Evolutionary conservation across 2,113 vertebrate genomes (phyloP).

Genomic region (Cricetomys ansorgei): DNA sequence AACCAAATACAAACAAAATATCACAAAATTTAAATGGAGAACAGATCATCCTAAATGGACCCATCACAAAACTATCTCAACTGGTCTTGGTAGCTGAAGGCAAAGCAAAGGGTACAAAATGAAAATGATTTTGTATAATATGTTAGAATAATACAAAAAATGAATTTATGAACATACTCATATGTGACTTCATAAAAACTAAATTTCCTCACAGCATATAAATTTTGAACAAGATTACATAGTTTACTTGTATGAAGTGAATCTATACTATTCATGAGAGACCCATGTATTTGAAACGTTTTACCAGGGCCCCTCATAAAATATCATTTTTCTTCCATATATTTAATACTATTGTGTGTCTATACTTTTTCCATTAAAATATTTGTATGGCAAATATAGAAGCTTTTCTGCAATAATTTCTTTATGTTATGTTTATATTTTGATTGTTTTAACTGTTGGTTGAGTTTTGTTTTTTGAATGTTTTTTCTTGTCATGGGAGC

Average conservation of each 20-base stretch:
- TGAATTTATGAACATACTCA: not conserved
- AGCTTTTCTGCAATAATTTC: not conserved
- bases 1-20: not conserved
- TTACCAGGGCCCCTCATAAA: not conserved
- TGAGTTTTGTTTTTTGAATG: not conserved
- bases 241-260: not conserved
- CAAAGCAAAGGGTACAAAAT: not conserved
- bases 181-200: not conserved
- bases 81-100: not conserved
- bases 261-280: not conserved
- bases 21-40: not conserved
- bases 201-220: not conserved
- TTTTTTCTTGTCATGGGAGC: not conserved
- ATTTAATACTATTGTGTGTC: not conserved
- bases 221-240: not conserved
- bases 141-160: not conserved
- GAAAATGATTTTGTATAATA: not conserved
- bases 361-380: not conserved
- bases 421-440: not conserved
- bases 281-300: not conserved
- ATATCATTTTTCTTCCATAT: not conserved
- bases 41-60: not conserved
- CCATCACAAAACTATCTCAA: not conserved
- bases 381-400: not conserved
- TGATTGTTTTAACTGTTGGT: not conserved